Evolutionary conservation across 2,888 invertebrate species (phyloP).

Genomic region (Tenthredo distinguenda): DNA sequence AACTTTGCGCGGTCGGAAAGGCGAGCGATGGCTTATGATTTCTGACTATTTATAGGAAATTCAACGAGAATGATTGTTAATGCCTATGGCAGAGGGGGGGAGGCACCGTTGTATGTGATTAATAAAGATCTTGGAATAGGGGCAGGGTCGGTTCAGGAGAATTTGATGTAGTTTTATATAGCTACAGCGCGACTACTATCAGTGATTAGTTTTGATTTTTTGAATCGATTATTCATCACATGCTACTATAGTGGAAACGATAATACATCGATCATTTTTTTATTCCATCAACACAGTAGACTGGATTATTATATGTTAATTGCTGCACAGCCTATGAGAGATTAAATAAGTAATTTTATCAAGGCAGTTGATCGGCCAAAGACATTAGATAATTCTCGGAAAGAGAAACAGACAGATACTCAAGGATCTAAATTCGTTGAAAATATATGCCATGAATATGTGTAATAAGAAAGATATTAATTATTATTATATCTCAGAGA

Average conservation of each 20-base stretch:
- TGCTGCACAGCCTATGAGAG: neutral
- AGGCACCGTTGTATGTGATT: conserved; percentile 18
- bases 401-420: neutral
- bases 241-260: neutral
- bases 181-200: neutral
- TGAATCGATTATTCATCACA: neutral
- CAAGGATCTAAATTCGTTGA: neutral
- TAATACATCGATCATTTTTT: neutral
- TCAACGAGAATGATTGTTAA: neutral
- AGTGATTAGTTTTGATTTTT: neutral
- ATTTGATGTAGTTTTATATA: conserved; percentile 5
- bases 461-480: neutral
- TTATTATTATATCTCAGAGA: too few relatives aligned
- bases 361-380: neutral
- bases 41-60: neutral
- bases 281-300: neutral
- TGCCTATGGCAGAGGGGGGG: neutral
- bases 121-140: conserved; percentile 8
- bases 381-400: neutral
- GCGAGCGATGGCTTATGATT: neutral
- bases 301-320: neutral
- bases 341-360: neutral
- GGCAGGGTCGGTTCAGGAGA: neutral
- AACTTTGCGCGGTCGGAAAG: neutral
- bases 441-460: neutral